Evolutionary conservation across 1,140 invertebrate species (phyloP).

Genomic region (Drosophila pseudoananassae): DNA sequence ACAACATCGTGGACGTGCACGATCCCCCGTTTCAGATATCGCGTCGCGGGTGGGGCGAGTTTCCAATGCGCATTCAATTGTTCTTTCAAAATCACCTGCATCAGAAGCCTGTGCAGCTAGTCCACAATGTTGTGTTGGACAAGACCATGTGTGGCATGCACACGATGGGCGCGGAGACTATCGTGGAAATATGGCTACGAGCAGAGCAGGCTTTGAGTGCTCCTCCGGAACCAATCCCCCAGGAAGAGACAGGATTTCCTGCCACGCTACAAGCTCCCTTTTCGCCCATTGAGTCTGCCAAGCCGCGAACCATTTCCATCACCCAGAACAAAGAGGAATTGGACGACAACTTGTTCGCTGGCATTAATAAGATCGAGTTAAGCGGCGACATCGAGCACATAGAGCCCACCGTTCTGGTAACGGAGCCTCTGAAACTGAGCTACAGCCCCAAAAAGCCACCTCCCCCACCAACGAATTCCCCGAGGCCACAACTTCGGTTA

Average conservation of each 20-base stretch:
- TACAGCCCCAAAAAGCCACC: slow-evolving; percentile 58
- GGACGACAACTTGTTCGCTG: slow-evolving; percentile 76
- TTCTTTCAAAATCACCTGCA: slow-evolving; percentile 89
- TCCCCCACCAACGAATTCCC: neutral
- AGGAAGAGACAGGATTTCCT: neutral
- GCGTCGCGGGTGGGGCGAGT: slow-evolving; percentile 95
- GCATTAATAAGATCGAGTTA: slow-evolving; percentile 67
- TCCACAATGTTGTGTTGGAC: slow-evolving; percentile 93
- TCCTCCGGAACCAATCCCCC: neutral
- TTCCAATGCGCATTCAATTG: slow-evolving; percentile 92
- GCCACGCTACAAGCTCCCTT: neutral
- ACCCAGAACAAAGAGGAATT: slow-evolving; percentile 76
- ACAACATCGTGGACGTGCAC: slow-evolving; percentile 93
- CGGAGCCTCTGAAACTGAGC: slow-evolving; percentile 61
- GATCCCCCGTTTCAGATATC: slow-evolving; percentile 92
- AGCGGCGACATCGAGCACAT: slow-evolving; percentile 70
- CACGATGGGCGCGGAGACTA: slow-evolving; percentile 92
- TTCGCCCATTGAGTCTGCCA: slow-evolving; percentile 4
- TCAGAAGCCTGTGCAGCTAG: slow-evolving; percentile 92
- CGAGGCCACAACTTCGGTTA: slow-evolving; percentile 2
- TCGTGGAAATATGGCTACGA: slow-evolving; percentile 89
- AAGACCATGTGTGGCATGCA: slow-evolving; percentile 93
- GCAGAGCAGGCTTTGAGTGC: slow-evolving; percentile 59
- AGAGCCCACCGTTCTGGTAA: slow-evolving; percentile 68
- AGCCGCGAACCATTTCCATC: slow-evolving; percentile 63